These are phyloP conservation scores for Pontoporia blainvillei DNA, from an alignment of 2,113 vertebrate genomes.

Conservation along the genomic window DNA sequence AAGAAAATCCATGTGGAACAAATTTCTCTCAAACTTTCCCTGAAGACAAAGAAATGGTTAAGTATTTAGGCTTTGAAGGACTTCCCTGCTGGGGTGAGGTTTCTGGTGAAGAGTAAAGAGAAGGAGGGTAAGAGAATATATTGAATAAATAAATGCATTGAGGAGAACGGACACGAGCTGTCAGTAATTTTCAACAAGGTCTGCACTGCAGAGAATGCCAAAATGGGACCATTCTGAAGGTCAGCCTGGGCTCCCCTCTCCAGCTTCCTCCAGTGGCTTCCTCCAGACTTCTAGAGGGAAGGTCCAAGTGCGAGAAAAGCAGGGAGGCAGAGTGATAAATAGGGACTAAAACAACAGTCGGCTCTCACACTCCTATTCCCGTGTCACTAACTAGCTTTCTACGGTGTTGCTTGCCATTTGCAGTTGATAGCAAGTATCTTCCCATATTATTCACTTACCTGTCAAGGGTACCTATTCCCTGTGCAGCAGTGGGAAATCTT, in stretches of 20 bases:
- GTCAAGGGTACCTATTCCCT: background rate
- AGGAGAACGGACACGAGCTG: fast-evolving
- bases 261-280: background rate
- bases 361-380: background rate
- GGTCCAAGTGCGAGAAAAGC: background rate
- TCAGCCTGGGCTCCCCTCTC: background rate
- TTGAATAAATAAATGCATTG: background rate
- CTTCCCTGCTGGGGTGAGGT: background rate
- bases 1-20: background rate
- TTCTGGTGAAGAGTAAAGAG: background rate
- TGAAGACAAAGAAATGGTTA: background rate
- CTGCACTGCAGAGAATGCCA: background rate
- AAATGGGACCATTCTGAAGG: background rate
- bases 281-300: background rate
- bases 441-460: background rate
- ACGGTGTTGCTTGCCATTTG: background rate
- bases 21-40: constrained; percentile 5
- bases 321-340: background rate
- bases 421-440: constrained; percentile 12
- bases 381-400: background rate
- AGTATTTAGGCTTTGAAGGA: constrained; percentile 8
- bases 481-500: constrained; percentile 8
- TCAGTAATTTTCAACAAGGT: background rate
- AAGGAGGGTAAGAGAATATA: background rate
- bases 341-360: background rate